A percentile compares a stretch with the other conserved stretches of the same genome.
Evolutionary conservation across 2,888 invertebrate genomes (phyloP).

Genomic region (Incurvaria masculella): DNA sequence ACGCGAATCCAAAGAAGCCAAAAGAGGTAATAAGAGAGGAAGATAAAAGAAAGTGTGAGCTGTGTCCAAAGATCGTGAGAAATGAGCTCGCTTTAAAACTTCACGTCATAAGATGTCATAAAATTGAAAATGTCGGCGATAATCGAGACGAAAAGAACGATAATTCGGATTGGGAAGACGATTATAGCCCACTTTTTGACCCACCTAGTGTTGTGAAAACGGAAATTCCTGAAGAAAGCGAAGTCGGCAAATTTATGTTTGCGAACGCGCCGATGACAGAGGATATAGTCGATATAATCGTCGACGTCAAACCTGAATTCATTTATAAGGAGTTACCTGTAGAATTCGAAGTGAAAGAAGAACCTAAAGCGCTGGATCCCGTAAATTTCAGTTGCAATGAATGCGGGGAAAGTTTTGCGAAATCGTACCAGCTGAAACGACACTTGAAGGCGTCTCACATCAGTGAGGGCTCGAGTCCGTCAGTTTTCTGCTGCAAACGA

Average conservation of each 20-base stretch:
- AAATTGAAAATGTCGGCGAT: background rate
- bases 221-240: no score
- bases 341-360: no score
- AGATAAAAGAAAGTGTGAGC: background rate
- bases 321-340: no score
- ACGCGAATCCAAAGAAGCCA: background rate
- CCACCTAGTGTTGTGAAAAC: background rate
- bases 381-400: background rate
- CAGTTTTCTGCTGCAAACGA: no score
- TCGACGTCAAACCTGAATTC: no score
- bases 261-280: no score
- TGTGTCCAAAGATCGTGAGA: background rate
- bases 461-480: no score
- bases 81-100: background rate
- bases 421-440: background rate
- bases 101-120: background rate
- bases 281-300: no score
- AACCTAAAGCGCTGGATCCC: no score
- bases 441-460: background rate
- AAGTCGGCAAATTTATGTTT: no score
- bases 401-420: background rate
- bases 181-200: background rate
- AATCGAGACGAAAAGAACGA: background rate
- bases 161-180: background rate
- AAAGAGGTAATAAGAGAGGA: background rate